Evolutionary conservation across 2,888 invertebrate species (phyloP).

Genomic region (Rhamphomyia laevipes): DNA sequence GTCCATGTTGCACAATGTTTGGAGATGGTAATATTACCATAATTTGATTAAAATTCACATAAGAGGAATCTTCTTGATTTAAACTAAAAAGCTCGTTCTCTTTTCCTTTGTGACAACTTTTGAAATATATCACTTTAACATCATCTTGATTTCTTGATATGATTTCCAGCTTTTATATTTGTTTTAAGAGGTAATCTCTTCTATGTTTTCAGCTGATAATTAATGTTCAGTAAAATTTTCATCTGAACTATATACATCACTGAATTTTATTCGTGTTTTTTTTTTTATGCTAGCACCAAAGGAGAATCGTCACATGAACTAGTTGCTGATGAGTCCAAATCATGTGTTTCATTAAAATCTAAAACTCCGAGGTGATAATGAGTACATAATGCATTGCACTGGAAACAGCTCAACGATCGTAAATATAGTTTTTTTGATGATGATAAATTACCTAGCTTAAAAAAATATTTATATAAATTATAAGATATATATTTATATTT

Average conservation of each 20-base stretch:
- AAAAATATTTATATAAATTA: slow-evolving; percentile 7
- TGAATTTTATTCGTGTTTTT: neutral
- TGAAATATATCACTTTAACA: slow-evolving; percentile 6
- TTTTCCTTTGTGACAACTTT: neutral
- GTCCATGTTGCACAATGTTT: neutral
- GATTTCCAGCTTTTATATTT: slow-evolving; percentile 7
- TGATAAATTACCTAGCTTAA: neutral
- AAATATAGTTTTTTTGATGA: slow-evolving; percentile 4
- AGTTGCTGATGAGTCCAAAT: neutral
- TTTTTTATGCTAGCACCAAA: neutral
- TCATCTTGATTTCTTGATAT: slow-evolving; percentile 6
- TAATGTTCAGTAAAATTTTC: no score
- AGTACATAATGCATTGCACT: slow-evolving; percentile 5
- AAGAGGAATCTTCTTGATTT: slow-evolving; percentile 5
- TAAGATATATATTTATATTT: slow-evolving; percentile 1
- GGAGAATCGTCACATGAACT: neutral
- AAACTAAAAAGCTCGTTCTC: slow-evolving; percentile 8
- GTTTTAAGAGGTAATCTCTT: slow-evolving; percentile 2
- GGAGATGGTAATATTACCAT: neutral
- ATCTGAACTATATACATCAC: slow-evolving; percentile 2
- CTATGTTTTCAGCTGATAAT: slow-evolving; percentile 2
- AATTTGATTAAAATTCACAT: neutral
- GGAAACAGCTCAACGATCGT: slow-evolving; percentile 6
- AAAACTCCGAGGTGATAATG: neutral
- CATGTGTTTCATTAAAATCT: neutral